Evolutionary conservation across 2,888 invertebrate genomes (phyloP).

Genomic region (Smittia sp.): DNA sequence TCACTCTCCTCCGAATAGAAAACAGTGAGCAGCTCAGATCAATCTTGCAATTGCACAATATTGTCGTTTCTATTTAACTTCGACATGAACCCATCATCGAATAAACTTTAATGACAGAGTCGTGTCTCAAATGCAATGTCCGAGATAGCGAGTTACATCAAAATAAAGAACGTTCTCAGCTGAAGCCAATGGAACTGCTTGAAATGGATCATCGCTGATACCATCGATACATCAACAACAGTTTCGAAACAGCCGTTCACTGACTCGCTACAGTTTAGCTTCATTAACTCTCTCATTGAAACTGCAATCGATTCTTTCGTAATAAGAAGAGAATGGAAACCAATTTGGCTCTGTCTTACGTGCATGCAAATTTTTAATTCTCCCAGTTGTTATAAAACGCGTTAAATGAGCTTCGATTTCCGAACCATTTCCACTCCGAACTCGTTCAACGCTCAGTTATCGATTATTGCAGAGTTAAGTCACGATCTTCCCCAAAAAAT

Average conservation of each 20-base stretch:
- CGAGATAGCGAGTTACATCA: not conserved
- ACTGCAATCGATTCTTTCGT: not conserved
- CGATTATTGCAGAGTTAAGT: too few species aligned
- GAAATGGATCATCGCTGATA: not conserved
- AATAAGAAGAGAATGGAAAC: not conserved
- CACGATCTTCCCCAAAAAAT: too few species aligned
- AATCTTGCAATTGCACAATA: slow-evolving; percentile 7
- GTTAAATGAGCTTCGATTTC: slow-evolving; percentile 14
- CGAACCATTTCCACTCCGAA: too few species aligned
- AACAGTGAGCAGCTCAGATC: not conserved
- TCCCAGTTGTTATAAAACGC: not conserved
- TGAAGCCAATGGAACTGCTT: not conserved
- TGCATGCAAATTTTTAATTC: slow-evolving; percentile 18
- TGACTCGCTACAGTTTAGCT: not conserved
- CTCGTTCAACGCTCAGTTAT: too few species aligned
- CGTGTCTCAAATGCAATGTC: slow-evolving; percentile 19
- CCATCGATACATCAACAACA: slow-evolving; percentile 1
- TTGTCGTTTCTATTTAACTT: slow-evolving; percentile 17
- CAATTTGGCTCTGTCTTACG: not conserved
- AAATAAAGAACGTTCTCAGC: not conserved
- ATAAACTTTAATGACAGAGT: slow-evolving; percentile 19
- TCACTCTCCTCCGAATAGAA: not conserved
- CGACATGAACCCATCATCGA: slow-evolving; percentile 6
- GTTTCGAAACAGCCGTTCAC: slow-evolving; percentile 13
- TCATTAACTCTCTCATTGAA: slow-evolving; percentile 12